Evolutionary conservation across 2,888 invertebrate species (phyloP), one percentile per base, ranked within the genome.

Genomic region (Ophion costatus): DNA sequence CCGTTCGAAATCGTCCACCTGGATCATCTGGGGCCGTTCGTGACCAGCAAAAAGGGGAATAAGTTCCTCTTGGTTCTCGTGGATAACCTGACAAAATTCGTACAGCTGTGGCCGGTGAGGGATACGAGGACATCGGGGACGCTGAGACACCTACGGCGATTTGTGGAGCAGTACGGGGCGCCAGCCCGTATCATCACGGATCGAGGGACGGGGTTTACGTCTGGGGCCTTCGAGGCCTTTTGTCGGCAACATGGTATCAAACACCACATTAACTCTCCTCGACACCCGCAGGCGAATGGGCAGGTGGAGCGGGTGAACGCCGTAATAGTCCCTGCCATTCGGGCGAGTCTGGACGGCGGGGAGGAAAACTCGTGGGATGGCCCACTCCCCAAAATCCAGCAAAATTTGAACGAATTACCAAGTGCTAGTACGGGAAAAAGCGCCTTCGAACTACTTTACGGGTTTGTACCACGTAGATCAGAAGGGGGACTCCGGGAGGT

Each of bases 391-490:
- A 24, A 24, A 88, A 24, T 24, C 24, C 24, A 24, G 2, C 24
- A 24, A 24, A 2, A 24, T 24, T 2, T 24, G 2, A 24, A 87
- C 57, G 71, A 73, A 14, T 42, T 83, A 14, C 59, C 42, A 4
- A 89, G 87, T 63, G 80, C 86, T 29, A 86, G 83, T 6, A 88
- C 87, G 1, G 75, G 82, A 3, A 83, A 80, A 56, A 82, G 77
- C 6, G 87, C 88, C 9, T 88, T 84, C 24, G 0, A 10, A 42
- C 10, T 42, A 42, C 1, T 42, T 4, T 42, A 42, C 10, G 42
- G 1, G 1, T 24, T 24, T 24, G 24, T 24, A 24, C 24, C 24
- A 2, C 24, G 24, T 84, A 87, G 45, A 11, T 83, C 80, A 2
- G 42, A 42, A 42, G 42, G 42, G 4, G 42, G 10, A 10, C 10